phyloP scores from a whole-genome alignment of 2,888 invertebrate species.

The Drosophila dives region DNA sequence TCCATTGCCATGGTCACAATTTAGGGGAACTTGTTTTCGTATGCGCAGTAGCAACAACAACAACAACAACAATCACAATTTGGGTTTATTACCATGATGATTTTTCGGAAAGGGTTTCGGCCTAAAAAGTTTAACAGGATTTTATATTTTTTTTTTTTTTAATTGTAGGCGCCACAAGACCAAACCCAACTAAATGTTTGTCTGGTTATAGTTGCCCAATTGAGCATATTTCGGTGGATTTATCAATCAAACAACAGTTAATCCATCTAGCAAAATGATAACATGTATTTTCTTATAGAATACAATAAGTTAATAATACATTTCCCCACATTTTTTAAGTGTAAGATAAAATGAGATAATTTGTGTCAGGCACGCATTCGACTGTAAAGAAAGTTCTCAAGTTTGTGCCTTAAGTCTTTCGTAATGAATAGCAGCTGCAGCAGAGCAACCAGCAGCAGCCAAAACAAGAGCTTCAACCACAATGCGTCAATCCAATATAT shows the following conservation, averaged over 20 bases:
- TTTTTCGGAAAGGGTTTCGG: constrained; percentile 38
- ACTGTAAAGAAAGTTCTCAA: constrained; percentile 72
- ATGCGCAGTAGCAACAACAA: constrained; percentile 7
- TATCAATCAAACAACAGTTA: background rate
- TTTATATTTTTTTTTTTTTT: constrained; percentile 3
- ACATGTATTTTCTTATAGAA: background rate
- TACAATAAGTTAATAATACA: background rate
- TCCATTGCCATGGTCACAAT: constrained; percentile 81
- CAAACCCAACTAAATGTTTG: background rate
- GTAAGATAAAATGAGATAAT: constrained; percentile 52
- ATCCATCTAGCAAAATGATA: background rate
- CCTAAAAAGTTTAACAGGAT: constrained; percentile 52
- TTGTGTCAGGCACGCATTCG: constrained; percentile 39
- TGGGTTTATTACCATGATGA: constrained; percentile 61
- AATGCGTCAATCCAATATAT: constrained; percentile 45
- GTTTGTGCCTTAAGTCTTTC: constrained; percentile 71
- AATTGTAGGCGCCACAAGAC: constrained; percentile 1
- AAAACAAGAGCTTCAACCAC: constrained; percentile 13
- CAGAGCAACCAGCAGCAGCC: constrained; percentile 1
- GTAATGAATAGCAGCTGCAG: constrained; percentile 28
- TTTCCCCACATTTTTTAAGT: background rate
- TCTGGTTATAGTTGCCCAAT: background rate
- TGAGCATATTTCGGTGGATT: background rate
- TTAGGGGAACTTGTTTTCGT: constrained; percentile 74
- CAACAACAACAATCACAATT: constrained; percentile 29